A percentile compares a stretch with the other conserved stretches of the same genome.
Conservation (phyloP, 2,888 invertebrate species). For the Thymelicus acteon region DNA sequence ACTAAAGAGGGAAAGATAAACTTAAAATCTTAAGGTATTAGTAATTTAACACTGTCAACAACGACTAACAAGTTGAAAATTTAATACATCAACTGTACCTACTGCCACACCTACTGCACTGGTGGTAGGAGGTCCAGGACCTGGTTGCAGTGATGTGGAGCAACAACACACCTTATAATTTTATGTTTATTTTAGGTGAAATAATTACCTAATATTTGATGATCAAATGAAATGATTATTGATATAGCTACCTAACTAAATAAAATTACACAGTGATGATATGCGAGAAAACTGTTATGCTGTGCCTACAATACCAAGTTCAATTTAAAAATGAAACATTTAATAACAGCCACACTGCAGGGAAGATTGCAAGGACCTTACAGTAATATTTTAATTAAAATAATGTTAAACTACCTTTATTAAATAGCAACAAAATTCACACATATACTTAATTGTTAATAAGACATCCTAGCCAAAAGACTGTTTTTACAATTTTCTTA, state of each 20-base stretch:
- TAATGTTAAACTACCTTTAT: not conserved
- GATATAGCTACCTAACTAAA: no score
- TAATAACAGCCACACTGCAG: not conserved
- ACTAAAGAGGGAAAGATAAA: not conserved
- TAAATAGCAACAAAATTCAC: conserved; percentile 4
- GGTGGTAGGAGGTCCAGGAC: no score
- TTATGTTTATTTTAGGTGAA: no score
- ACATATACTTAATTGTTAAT: conserved; percentile 1
- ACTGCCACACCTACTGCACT: not conserved
- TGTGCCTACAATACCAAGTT: not conserved
- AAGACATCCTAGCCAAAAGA: conserved; percentile 4
- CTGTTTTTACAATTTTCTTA: conserved; percentile 38
- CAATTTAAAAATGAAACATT: not conserved
- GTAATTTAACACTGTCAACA: not conserved
- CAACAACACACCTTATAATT: no score
- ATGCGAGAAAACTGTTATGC: not conserved
- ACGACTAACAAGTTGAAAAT: not conserved
- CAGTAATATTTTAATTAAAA: not conserved
- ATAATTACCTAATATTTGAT: no score
- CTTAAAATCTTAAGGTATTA: not conserved
- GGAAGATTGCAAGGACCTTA: not conserved
- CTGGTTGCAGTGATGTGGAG: no score
- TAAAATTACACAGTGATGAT: not conserved
- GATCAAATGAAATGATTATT: no score
- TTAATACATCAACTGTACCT: not conserved